Base-by-base conservation (phyloP, 1,140 invertebrate species). In the Harlomillsia oculata region DNA sequence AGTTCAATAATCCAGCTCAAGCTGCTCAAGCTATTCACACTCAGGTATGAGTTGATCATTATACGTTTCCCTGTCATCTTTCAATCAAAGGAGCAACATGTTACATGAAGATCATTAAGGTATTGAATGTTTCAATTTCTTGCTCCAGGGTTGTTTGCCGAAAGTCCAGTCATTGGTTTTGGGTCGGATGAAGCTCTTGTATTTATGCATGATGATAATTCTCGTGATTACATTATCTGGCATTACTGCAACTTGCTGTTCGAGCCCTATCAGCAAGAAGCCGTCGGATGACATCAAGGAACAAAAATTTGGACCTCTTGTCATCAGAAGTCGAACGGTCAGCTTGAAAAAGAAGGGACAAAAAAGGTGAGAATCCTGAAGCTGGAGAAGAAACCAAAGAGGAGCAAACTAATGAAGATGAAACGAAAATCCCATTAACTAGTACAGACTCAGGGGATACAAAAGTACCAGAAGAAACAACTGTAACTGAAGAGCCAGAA, bases 21-120 rank as follows among this genome's bases (percentile, higher is more conserved):
- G 39, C 52, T 14, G 45, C 29, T 21, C 43, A 54, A 54, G 21
- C 30, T 21, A 54, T 54, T 54, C 11, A 54, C 26, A 41, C 25
- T 18, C 29, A 37, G 18, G 52, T 54, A 44, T 21, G 5, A 26
- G 20, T 11, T 16, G 18, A 25, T 14, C 18, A n/a, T 34, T 16
- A 28, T 39, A n/a, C n/a, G n/a, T n/a, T n/a, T n/a, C n/a, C n/a
- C n/a, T n/a, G n/a, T n/a, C n/a, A n/a, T n/a, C n/a, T n/a, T n/a
- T n/a, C n/a, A n/a, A n/a, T n/a, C n/a, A n/a, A n/a, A n/a, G n/a
- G n/a, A n/a, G n/a, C n/a, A n/a, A n/a, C n/a, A n/a, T n/a, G n/a
- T n/a, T n/a, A n/a, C n/a, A n/a, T n/a, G n/a, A n/a, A n/a, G n/a
- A n/a, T n/a, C n/a, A n/a, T 3, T 21, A 52, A 9, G 1, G n/a